Conservation (phyloP, 2,113 vertebrate species). For the Lepus europaeus region DNA sequence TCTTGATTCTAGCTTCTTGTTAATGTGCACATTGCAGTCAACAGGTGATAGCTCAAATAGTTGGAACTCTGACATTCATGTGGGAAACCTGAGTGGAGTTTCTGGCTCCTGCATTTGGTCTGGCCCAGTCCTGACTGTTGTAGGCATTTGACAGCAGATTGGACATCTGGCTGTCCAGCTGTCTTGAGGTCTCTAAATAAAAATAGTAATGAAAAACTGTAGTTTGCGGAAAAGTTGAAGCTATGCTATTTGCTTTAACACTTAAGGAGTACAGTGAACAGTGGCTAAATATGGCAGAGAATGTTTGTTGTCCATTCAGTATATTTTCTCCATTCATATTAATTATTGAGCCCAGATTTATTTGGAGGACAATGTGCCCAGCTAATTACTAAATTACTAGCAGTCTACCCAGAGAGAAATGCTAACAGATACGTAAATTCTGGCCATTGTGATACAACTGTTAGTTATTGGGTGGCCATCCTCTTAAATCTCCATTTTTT, state of each 20-base stretch:
- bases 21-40: no score
- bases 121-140: no score
- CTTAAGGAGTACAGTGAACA: background rate
- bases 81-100: no score
- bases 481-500: background rate
- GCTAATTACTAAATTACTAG: background rate
- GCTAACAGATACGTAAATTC: background rate
- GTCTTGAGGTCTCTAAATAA: no score
- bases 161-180: no score
- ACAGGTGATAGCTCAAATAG: no score
- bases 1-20: no score
- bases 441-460: background rate
- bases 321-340: background rate
- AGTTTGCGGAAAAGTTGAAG: background rate
- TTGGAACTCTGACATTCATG: no score
- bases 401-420: background rate
- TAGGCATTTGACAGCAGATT: no score
- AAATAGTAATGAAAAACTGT: no score
- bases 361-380: background rate
- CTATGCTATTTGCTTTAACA: background rate
- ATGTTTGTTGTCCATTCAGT: background rate
- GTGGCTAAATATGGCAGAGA: background rate
- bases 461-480: background rate
- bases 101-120: no score
- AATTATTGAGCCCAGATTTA: background rate